Base-by-base conservation (phyloP, 2,797 vertebrate species). In the Microchirus variegatus region DNA sequence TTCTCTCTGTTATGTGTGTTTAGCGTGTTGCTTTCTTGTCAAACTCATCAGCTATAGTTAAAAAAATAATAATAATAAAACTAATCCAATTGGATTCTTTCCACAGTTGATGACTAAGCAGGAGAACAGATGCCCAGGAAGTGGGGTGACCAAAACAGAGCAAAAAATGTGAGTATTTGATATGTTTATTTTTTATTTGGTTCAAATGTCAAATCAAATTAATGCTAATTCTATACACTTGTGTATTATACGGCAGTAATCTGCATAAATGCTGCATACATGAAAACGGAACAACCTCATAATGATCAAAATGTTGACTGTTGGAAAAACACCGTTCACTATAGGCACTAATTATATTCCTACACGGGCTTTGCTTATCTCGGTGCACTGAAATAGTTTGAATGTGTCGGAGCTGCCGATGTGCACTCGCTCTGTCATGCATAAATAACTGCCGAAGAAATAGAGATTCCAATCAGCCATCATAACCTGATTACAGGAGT, bases 401-500 rank as follows among this genome's bases (percentile, higher is more conserved):
- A 42, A 42, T 42, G 15, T 46, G 60, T 44, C 62, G 49, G 42
- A 80, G 67, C 53, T 38, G 26, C 41, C 52, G 58, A 60, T 13
- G 12, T 43, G 46, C 35, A 18, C 50, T 17, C 35, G 38, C 31
- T 38, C 46, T 22, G 49, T 59, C 73, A 57, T 7, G 38, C 67
- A 74, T 58, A 54, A 67, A 75, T 73, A 72, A 59, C 53, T 46
- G 38, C 18, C 5, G 48, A 9, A 42, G 41, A 13, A 1, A 8
- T 15, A 47, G 53, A 46, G 35, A 68, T 53, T 72, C 51, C 58
- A 72, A 67, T 66, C 67, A 78, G 55, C 55, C 58, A 55, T 65
- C 62, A 60, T 63, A 72, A 80, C 56, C 57, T 78, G 72, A 81
- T 77, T 70, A 70, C 46, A 65, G 63, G 47, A 9, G 37, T 50